A percentile compares a stretch with the other conserved stretches of the same genome.
These are phyloP conservation scores for Macrocentrus cingulum DNA, from an alignment of 1,140 invertebrate species.

Conservation along the genomic window DNA sequence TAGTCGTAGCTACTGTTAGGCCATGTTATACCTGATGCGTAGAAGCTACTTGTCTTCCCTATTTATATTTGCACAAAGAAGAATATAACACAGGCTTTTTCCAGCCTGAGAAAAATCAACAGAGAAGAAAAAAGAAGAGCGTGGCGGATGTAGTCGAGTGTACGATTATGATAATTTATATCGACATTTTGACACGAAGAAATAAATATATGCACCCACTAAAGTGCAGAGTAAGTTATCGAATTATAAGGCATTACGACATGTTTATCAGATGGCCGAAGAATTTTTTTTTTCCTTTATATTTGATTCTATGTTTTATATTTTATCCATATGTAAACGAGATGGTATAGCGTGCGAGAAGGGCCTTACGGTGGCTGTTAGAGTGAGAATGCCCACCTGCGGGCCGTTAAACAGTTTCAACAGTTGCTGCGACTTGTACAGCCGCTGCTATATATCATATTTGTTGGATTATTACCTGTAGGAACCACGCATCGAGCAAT, in stretches of 20 bases:
- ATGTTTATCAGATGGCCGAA: constrained; percentile 47
- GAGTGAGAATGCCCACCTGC: constrained; percentile 37
- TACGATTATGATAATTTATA: constrained; percentile 25
- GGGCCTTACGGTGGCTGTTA: constrained; percentile 27
- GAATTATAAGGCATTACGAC: constrained; percentile 43
- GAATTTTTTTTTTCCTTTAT: constrained; percentile 12
- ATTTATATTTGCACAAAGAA: neutral
- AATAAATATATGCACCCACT: constrained; percentile 19
- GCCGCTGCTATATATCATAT: constrained; percentile 53
- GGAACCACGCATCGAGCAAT: no score
- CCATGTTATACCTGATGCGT: neutral
- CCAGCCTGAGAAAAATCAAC: no score
- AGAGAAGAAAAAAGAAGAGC: neutral
- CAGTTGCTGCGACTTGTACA: constrained; percentile 39
- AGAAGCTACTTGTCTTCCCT: neutral
- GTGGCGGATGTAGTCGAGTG: constrained; percentile 10
- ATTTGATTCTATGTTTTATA: constrained; percentile 6
- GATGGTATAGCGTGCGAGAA: no score
- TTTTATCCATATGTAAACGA: constrained; percentile 31
- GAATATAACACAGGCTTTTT: no score
- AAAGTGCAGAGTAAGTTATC: constrained; percentile 41
- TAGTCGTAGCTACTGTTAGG: neutral
- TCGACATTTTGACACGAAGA: constrained; percentile 3
- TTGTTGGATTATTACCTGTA: constrained; percentile 50
- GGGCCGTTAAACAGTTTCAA: constrained; percentile 45